phyloP scores from a whole-genome alignment of 2,113 vertebrate species.

The Rattus rattus region DNA sequence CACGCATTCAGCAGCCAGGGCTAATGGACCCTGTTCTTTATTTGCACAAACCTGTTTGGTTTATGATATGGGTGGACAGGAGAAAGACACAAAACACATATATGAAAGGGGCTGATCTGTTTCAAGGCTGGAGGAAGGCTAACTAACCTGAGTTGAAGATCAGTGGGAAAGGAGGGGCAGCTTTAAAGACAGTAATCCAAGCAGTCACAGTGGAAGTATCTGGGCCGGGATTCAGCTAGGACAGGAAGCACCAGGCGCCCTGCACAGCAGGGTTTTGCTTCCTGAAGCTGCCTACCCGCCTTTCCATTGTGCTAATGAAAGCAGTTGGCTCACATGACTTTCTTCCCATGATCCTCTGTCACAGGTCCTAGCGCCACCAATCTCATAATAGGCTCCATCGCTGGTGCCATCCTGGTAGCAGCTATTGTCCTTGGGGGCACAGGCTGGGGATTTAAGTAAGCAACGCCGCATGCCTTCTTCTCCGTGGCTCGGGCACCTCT shows the following conservation, averaged over 20 bases:
- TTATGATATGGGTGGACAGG: not conserved
- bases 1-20: not conserved
- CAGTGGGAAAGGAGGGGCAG: constrained; percentile 5
- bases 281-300: constrained; percentile 77
- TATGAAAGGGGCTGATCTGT: not conserved
- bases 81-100: not conserved
- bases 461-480: constrained; percentile 96
- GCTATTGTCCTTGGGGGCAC: constrained; percentile 99
- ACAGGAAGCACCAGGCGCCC: constrained; percentile 61
- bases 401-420: constrained; percentile 99
- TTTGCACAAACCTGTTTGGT: not conserved
- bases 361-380: constrained; percentile 99
- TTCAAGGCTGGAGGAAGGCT: not conserved
- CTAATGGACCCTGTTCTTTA: not conserved
- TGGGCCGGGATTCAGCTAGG: constrained; percentile 44
- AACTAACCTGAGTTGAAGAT: not conserved
- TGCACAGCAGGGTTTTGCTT: constrained; percentile 57
- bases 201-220: not conserved
- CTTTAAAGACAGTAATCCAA: not conserved
- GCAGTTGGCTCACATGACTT: constrained; percentile 92
- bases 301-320: constrained; percentile 83
- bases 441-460: constrained; percentile 99
- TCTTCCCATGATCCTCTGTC: constrained; percentile 95
- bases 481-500: constrained; percentile 93
- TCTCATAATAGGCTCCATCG: constrained; percentile 99